These are phyloP conservation scores for Drosophila malerkotliana DNA, from an alignment of 1,140 invertebrate species.

Conservation along the genomic window DNA sequence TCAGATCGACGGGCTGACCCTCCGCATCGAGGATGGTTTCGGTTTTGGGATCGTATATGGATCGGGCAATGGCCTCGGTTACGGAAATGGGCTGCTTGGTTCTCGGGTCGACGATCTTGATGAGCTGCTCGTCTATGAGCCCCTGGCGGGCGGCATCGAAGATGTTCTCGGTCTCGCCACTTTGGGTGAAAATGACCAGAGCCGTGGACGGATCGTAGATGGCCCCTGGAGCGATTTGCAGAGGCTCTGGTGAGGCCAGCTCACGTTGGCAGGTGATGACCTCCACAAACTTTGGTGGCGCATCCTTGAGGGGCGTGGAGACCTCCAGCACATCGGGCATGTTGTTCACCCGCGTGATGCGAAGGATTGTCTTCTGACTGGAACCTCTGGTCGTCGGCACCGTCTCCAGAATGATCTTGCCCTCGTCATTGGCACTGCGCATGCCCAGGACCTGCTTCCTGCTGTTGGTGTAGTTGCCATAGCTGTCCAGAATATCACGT, in stretches of 20 bases:
- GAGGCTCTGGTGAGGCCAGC: conserved; percentile 86
- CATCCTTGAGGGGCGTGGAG: conserved; percentile 84
- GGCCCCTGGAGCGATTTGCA: conserved; percentile 88
- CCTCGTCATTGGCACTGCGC: conserved; percentile 90
- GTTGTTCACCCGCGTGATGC: conserved; percentile 70
- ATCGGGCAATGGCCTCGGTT: conserved; percentile 90
- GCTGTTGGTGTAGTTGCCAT: conserved; percentile 88
- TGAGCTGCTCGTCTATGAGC: conserved; percentile 87
- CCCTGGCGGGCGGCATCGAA: conserved; percentile 89
- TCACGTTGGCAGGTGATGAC: conserved; percentile 85
- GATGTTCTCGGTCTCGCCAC: conserved; percentile 88
- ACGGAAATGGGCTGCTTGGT: conserved; percentile 89
- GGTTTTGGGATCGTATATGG: conserved; percentile 90
- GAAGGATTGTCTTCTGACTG: conserved; percentile 70
- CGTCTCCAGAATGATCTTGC: conserved; percentile 87
- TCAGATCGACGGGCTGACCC: conserved; percentile 88
- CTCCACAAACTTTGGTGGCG: conserved; percentile 72
- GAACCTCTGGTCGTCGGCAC: conserved; percentile 81
- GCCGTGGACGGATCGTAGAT: conserved; percentile 91
- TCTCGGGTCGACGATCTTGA: conserved; percentile 90
- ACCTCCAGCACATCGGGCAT: conserved; percentile 89
- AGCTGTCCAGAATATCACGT: conserved; percentile 90
- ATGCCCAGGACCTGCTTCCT: conserved; percentile 87
- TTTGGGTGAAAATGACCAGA: conserved; percentile 89
- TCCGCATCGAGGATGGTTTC: conserved; percentile 88